A percentile compares a stretch with the other conserved stretches of the same genome.
Conservation (phyloP, 2,797 vertebrate species). For the Cephalopachus bancanus region DNA sequence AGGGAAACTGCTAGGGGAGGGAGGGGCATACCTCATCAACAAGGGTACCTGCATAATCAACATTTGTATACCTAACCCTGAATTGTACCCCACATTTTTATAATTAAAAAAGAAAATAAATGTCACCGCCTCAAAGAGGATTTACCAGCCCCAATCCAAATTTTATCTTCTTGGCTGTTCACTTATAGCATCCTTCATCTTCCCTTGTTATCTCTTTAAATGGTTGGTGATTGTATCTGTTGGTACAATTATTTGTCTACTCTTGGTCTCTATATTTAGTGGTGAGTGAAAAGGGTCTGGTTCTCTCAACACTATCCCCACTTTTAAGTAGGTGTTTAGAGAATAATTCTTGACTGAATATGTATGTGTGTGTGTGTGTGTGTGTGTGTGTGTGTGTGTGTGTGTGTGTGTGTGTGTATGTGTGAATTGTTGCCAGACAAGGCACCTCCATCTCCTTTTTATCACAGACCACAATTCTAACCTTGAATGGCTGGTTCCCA, state of each 20-base stretch:
- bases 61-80: too few relatives aligned
- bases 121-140: not conserved
- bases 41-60: too few relatives aligned
- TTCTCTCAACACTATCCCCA: not conserved
- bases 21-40: too few relatives aligned
- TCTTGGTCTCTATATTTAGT: not conserved
- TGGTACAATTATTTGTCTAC: not conserved
- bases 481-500: not conserved
- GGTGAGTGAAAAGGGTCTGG: not conserved
- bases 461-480: not conserved
- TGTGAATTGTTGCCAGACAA: not conserved
- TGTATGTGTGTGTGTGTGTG: not conserved
- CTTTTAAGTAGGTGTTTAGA: constrained; percentile 10
- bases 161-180: not conserved
- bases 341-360: not conserved
- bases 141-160: not conserved
- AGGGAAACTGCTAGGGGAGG: too few relatives aligned
- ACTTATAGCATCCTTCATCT: not conserved
- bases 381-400: not conserved
- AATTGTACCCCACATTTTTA: too few relatives aligned
- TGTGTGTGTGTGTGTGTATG: not conserved
- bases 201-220: not conserved
- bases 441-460: not conserved
- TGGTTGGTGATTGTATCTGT: not conserved
- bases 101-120: not conserved